phyloP scores from a whole-genome alignment of 1,140 invertebrate genomes.

The Belonocnema kinseyi region DNA sequence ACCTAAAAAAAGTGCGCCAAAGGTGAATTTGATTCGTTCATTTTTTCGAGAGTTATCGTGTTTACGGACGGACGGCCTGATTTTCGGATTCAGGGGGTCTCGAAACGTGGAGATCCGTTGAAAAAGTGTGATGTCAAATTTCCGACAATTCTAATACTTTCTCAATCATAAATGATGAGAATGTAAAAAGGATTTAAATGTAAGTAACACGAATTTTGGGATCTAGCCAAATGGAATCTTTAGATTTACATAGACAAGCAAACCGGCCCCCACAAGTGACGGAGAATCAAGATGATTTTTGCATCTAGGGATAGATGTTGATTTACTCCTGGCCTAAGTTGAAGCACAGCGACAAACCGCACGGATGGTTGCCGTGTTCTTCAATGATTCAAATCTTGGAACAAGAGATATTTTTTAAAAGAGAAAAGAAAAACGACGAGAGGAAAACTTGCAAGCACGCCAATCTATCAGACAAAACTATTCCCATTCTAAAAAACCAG shows the following conservation, averaged over 20 bases:
- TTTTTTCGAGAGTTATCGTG: no score
- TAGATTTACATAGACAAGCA: not conserved
- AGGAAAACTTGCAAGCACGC: not conserved
- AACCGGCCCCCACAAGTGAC: not conserved
- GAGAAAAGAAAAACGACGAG: not conserved
- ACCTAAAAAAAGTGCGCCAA: no score
- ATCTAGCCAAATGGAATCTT: not conserved
- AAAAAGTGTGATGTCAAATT: no score
- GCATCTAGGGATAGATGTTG: not conserved
- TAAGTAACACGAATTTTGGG: not conserved
- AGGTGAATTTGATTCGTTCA: no score
- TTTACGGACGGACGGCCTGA: no score
- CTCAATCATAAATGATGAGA: no score
- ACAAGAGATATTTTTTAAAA: not conserved
- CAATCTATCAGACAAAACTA: not conserved
- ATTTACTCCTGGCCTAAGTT: not conserved
- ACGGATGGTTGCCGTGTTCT: not conserved
- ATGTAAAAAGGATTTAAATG: no score
- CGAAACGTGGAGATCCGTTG: no score
- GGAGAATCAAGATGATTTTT: slow-evolving; percentile 4
- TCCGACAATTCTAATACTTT: no score
- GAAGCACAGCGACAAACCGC: not conserved
- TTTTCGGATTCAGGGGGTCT: no score
- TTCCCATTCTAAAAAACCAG: not conserved
- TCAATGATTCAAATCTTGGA: slow-evolving; percentile 1